Conservation (phyloP, 2,797 vertebrate species). For the Champsocephalus gunnari region DNA sequence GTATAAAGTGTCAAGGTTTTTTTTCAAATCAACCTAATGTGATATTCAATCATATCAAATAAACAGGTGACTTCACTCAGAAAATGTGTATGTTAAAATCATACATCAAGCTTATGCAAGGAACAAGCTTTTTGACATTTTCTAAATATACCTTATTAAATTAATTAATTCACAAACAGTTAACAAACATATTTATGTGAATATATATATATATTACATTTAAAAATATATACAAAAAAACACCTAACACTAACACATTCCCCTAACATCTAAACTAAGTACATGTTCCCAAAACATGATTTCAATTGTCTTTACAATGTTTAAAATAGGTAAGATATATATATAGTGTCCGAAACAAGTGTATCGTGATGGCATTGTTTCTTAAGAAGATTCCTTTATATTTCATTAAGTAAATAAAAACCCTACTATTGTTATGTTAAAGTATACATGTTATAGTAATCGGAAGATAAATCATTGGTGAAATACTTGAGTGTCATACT, state of each 20-base stretch:
- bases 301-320: too few relatives aligned
- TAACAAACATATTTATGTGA: too few relatives aligned
- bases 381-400: not conserved
- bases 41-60: constrained; percentile 3
- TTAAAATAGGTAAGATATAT: too few relatives aligned
- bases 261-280: too few relatives aligned
- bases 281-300: too few relatives aligned
- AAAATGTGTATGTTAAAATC: not conserved
- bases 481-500: not conserved
- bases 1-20: not conserved
- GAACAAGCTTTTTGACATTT: not conserved
- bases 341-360: not conserved
- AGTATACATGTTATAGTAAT: not conserved
- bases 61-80: not conserved
- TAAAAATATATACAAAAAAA: too few relatives aligned
- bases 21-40: not conserved
- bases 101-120: not conserved
- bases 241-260: too few relatives aligned
- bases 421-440: not conserved
- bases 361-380: not conserved
- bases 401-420: not conserved
- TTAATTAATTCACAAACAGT: not conserved
- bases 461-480: not conserved
- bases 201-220: too few relatives aligned
- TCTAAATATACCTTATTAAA: not conserved